phyloP scores from a whole-genome alignment of 2,113 vertebrate genomes.

The Mus pahari region DNA sequence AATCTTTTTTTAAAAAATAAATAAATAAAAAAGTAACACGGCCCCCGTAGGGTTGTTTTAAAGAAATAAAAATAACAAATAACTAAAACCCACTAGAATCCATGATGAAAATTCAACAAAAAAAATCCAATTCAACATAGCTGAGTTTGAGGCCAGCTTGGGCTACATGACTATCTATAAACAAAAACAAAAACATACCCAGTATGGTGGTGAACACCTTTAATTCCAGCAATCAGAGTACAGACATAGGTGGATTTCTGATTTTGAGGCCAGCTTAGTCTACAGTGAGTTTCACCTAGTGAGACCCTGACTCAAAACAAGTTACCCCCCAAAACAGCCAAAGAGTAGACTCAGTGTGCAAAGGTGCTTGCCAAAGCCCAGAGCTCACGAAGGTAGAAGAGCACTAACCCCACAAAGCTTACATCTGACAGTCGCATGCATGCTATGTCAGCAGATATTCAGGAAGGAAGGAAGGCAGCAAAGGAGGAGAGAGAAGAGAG shows the following conservation, averaged over 20 bases:
- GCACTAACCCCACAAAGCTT: background rate
- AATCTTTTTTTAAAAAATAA: too few relatives aligned
- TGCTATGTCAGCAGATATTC: too few relatives aligned
- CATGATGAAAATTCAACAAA: constrained; percentile 33
- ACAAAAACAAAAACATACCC: background rate
- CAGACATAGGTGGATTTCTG: background rate
- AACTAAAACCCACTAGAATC: constrained; percentile 5
- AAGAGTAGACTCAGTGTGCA: background rate
- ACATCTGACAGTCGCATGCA: too few relatives aligned
- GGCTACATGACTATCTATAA: background rate
- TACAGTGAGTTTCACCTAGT: background rate
- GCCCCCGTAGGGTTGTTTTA: background rate
- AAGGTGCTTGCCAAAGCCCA: background rate
- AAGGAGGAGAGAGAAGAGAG: background rate
- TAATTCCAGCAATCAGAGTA: background rate
- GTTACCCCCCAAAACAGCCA: background rate
- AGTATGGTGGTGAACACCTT: background rate
- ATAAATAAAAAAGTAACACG: background rate
- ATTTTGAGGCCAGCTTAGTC: background rate
- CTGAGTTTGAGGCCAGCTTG: background rate
- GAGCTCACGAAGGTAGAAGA: background rate
- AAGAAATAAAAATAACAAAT: constrained; percentile 46
- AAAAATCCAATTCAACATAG: constrained; percentile 27
- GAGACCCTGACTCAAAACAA: background rate
- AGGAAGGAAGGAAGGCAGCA: background rate